Evolutionary conservation across 2,888 invertebrate genomes (phyloP), one percentile per base, ranked within the genome.

Genomic region (Eustalomyia histrio): DNA sequence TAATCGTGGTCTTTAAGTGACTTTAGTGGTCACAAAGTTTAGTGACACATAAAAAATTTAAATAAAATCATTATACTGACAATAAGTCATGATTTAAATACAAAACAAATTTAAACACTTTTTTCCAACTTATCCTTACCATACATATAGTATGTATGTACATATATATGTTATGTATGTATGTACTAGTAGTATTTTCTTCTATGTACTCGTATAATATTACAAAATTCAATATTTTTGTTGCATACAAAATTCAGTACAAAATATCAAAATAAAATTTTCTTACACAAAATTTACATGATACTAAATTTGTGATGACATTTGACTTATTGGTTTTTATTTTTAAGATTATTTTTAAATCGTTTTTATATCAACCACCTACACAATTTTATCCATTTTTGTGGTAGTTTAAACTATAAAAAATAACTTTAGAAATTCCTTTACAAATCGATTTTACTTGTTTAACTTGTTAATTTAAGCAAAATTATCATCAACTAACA

Each of bases 1-100:
- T 75, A 81, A 78, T 75, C 78, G 78, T 81, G 81, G 78, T 81
- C 73, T 81, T 73, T 76, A 64, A 73, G 67, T 81, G 78, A 75
- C 78, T 81, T 75, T 75, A 78, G 71, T 81, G 78, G 78, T 76
- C 81, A 75, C 74, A 81, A 71, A 67, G 81, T 78, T 80, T 81
- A 75, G 78, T 81, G 81, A 78, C 81, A 81, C 74, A 76, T 65
- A 71, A 58, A 81, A n/a, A 81, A 81, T 81, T 81, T 78, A 75
- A 78, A 78, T 81, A 81, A 81, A 78, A 81, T 78, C 82, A 80
- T 67, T 78, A 68, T 73, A 74, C 63, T 43, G 35, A 47, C 55
- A 60, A 67, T 76, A 73, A 69, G 64, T 79, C 79, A 47, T 53
- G 57, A 71, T 65, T 52, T 52, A 47, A 68, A 67, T 35, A 17